A percentile compares a stretch with the other conserved stretches of the same genome.
Conservation (phyloP, 2,888 invertebrate genomes). For the Gari tellinella region DNA sequence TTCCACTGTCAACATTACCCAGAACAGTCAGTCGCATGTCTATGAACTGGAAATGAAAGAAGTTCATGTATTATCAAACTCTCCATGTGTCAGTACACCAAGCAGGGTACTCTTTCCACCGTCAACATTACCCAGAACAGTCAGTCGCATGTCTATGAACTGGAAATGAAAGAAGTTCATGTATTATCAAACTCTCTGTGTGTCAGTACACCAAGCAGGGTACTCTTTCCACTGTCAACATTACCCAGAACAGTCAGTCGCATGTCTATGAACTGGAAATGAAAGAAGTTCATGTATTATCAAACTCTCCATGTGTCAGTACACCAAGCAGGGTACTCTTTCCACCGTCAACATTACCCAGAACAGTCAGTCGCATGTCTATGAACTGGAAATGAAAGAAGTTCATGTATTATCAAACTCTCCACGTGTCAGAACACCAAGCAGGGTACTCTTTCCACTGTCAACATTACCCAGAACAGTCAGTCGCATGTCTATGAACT, state of each 20-base stretch:
- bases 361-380: conserved; percentile 93
- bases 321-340: conserved; percentile 98
- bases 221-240: conserved; percentile 98
- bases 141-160: conserved; percentile 91
- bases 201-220: conserved; percentile 96
- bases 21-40: conserved; percentile 95
- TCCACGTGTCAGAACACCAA: conserved; percentile 98
- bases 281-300: conserved; percentile 89
- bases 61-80: conserved; percentile 97
- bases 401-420: conserved; percentile 97
- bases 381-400: conserved; percentile 85
- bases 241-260: conserved; percentile 95
- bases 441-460: conserved; percentile 97
- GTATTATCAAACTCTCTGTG: conserved; percentile 98
- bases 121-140: conserved; percentile 97
- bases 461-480: conserved; percentile 98
- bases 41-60: conserved; percentile 85
- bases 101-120: conserved; percentile 98
- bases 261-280: conserved; percentile 89
- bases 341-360: conserved; percentile 98
- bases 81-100: conserved; percentile 98
- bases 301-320: conserved; percentile 96
- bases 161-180: conserved; percentile 62
- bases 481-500: conserved; percentile 90
- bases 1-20: conserved; percentile 98